Percentiles rank a stretch among this genome's conserved stretches.
These are phyloP conservation scores for Sitobion miscanthi DNA, from an alignment of 1,140 invertebrate species.

Conservation along the genomic window DNA sequence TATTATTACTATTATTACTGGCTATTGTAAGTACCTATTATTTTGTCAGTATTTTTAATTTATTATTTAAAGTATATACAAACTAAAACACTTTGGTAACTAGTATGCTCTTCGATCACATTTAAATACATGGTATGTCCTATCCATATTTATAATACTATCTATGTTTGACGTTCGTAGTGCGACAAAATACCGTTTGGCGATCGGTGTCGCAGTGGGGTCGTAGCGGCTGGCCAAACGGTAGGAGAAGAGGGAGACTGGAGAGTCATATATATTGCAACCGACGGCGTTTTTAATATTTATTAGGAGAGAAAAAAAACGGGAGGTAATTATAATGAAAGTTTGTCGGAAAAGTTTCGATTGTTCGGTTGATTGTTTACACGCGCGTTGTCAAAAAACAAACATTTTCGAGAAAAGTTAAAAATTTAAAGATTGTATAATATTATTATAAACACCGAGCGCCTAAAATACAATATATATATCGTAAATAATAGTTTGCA, in stretches of 20 bases:
- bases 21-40: too few relatives aligned
- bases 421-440: neutral
- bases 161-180: too few relatives aligned
- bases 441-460: neutral
- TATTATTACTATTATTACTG: too few relatives aligned
- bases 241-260: neutral
- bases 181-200: neutral
- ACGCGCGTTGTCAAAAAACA: neutral
- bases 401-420: neutral
- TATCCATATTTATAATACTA: too few relatives aligned
- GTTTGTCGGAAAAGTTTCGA: neutral
- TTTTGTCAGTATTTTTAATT: too few relatives aligned
- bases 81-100: too few relatives aligned
- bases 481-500: neutral
- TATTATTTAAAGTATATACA: too few relatives aligned
- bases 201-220: neutral
- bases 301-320: neutral
- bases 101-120: too few relatives aligned
- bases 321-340: neutral
- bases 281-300: neutral
- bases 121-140: too few relatives aligned
- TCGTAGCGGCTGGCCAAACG: neutral
- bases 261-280: neutral
- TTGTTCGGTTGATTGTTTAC: neutral
- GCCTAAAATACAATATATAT: neutral